Evolutionary conservation across 1,140 invertebrate genomes (phyloP), one percentile per base, ranked within the genome.

Genomic region (Brachionus paranguensis): DNA sequence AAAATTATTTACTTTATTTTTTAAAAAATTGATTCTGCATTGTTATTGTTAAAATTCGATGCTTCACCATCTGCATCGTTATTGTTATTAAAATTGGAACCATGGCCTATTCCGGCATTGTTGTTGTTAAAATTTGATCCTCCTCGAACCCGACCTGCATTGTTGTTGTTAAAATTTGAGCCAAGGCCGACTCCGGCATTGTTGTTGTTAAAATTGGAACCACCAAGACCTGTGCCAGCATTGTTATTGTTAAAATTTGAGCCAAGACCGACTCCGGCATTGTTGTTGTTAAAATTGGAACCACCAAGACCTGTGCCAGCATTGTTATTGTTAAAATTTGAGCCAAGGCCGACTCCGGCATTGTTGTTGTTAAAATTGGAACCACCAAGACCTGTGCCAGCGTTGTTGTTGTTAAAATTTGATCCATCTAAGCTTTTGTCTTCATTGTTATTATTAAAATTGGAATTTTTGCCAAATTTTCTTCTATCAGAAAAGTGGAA

Each of bases 341-440:
- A 78, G 14, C 43, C 8, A 10, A 12, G 20, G 12, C 47, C 76
- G 3, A 1, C 76, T 14, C 45, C 45, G 10, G 76, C 76, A 24
- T 79, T 79, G 12, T 79, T 79, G 24, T 79, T 79, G 76, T 79
- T 79, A 20, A 79, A 79, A 64, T 79, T 79, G 7, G 50, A 60
- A 3, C 12, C 47, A 24, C n/a, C n/a, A n/a, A n/a, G n/a, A n/a
- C n/a, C n/a, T n/a, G n/a, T n/a, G n/a, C 45, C 45, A 2, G 76
- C 76, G 12, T 79, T 79, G 12, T 79, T 79, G 24, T 79, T 79
- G 76, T 79, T 79, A 20, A 79, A 79, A 64, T 79, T 79, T 14
- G 50, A 60, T 11, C 12, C 47, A 24, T 11, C 12, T 10, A 33
- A 33, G n/a, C 70, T 29, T 24, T 10, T 20, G n/a, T 24, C 27